A percentile compares a stretch with the other conserved stretches of the same genome.
Conservation (phyloP, 2,113 vertebrate species). For the Gobiocypris rarus region DNA sequence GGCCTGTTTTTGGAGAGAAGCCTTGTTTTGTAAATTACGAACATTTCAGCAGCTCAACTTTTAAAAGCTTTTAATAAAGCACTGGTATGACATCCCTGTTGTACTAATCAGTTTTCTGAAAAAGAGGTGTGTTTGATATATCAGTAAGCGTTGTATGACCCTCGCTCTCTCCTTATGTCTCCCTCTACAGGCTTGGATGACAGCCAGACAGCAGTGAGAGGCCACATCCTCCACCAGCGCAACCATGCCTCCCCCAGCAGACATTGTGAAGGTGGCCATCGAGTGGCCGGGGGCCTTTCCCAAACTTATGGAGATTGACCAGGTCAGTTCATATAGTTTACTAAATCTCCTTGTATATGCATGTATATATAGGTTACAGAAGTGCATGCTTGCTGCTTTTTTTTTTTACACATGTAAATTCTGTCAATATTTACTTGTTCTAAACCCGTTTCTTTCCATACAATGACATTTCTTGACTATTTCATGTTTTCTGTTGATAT, state of each 20-base stretch:
- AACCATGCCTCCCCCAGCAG: slow-evolving; percentile 92
- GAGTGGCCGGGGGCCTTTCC: slow-evolving; percentile 96
- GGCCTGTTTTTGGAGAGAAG: too few species aligned
- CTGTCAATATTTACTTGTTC: not conserved
- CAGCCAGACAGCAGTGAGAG: slow-evolving; percentile 63
- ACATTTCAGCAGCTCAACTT: too few species aligned
- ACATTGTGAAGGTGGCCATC: slow-evolving; percentile 98
- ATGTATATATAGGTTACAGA: not conserved
- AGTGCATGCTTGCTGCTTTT: not conserved
- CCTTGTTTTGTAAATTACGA: too few species aligned
- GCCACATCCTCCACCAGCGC: slow-evolving; percentile 43
- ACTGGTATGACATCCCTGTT: not conserved
- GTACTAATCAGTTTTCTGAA: not conserved
- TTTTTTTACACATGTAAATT: not conserved
- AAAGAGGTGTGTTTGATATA: not conserved
- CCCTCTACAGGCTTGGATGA: slow-evolving; percentile 74
- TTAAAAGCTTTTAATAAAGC: not conserved
- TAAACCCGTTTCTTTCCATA: not conserved
- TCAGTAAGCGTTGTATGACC: not conserved
- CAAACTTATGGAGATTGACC: slow-evolving; percentile 98
- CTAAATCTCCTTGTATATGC: not conserved
- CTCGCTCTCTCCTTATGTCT: not conserved
- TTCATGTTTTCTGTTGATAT: not conserved
- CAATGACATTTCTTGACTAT: not conserved
- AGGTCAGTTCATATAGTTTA: slow-evolving; percentile 76